Evolutionary conservation across 2,888 invertebrate species (phyloP).

Genomic region (Sarcophaga subvicina): DNA sequence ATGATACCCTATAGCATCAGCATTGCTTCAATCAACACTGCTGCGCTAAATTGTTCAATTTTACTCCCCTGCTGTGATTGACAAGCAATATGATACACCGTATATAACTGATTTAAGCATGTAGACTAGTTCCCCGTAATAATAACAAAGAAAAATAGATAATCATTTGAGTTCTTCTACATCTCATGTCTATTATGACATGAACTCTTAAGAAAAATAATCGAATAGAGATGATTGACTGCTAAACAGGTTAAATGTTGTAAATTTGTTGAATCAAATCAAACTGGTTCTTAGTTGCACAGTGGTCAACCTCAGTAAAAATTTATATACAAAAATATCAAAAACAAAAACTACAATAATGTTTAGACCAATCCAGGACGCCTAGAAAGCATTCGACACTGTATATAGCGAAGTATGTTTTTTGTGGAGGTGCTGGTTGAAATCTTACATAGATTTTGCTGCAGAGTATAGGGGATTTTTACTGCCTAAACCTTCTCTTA

Average conservation of each 20-base stretch:
- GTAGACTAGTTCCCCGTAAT: neutral
- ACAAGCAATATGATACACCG: too few species aligned
- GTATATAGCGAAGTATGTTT: too few species aligned
- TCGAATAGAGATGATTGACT: slow-evolving; percentile 6
- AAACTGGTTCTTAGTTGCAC: slow-evolving; percentile 40
- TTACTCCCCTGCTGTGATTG: too few species aligned
- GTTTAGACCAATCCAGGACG: too few species aligned
- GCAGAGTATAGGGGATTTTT: too few species aligned
- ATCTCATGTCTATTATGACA: slow-evolving; percentile 9
- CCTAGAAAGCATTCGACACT: too few species aligned
- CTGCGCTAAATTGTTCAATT: too few species aligned
- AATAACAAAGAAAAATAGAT: neutral
- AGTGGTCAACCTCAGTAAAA: neutral
- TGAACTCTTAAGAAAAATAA: neutral
- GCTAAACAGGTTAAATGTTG: slow-evolving; percentile 18
- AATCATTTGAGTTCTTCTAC: slow-evolving; percentile 18
- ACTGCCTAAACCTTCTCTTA: too few species aligned
- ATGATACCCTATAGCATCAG: neutral
- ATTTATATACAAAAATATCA: neutral
- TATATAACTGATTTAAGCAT: neutral
- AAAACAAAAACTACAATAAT: neutral
- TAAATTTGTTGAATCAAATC: neutral
- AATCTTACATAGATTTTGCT: too few species aligned
- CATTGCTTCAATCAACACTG: too few species aligned
- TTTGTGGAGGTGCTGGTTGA: too few species aligned